Conservation (phyloP, 2,797 vertebrate genomes). For the Micrastur ruficollis region DNA sequence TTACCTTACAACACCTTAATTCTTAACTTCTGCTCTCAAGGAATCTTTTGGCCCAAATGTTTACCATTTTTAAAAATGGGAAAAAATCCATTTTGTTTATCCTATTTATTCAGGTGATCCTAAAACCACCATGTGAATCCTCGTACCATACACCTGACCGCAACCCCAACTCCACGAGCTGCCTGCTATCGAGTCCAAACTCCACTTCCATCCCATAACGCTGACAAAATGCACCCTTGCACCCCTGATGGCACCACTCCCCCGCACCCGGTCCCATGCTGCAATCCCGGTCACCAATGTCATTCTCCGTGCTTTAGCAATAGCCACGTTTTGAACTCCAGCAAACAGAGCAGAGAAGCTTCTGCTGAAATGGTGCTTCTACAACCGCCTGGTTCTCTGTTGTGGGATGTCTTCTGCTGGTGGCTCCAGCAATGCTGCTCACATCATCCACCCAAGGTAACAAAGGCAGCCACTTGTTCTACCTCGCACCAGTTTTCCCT, state of each 20-base stretch:
- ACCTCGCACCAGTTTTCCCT: background rate
- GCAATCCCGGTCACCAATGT: rapidly evolving
- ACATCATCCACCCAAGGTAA: background rate
- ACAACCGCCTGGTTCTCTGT: rapidly evolving
- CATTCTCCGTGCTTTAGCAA: background rate
- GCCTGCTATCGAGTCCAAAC: background rate
- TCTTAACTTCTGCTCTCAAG: background rate
- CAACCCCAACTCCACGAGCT: background rate
- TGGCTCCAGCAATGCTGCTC: background rate
- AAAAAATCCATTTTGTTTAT: background rate
- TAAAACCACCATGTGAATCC: background rate
- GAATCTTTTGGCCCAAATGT: background rate
- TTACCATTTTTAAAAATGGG: background rate
- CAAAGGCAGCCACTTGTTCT: background rate
- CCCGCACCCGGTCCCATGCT: background rate
- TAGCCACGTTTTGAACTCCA: background rate
- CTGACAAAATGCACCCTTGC: background rate
- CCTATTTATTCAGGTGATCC: background rate
- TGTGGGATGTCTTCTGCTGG: rapidly evolving
- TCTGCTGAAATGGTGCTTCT: rapidly evolving
- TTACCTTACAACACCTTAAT: background rate
- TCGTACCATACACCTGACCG: background rate
- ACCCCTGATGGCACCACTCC: background rate
- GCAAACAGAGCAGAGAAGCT: background rate
- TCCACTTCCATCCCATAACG: rapidly evolving